Evolutionary conservation across 2,888 invertebrate genomes (phyloP), one percentile per base, ranked within the genome.

Genomic region (Spisula solida): DNA sequence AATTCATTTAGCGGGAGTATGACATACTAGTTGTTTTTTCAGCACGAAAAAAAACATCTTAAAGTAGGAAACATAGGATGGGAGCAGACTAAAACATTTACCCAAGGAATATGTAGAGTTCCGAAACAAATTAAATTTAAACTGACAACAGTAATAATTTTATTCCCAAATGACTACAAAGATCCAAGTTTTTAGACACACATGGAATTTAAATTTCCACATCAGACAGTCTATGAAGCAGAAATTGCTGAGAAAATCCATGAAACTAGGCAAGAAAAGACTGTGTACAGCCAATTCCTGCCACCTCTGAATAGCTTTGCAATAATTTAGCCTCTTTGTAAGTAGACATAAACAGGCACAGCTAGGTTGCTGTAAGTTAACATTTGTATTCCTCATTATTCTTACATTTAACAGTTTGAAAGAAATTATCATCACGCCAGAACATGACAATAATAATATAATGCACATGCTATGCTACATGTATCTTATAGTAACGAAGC

Each of bases 181-280:
- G 18, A 34, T 75, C 31, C 34, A 75, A 34, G 31, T 16, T 31
- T 75, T 75, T 75, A 75, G 31, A 75, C 34, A 31, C 25, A 18
- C 34, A 34, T 75, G 75, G 75, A 75, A 75, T 75, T 75, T 34
- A 75, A 75, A 75, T 75, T 75, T 75, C 16, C 14, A 16, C 75
- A 34, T 20, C 31, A 75, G 75, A 75, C 75, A 75, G 60, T 5
- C 60, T n/a, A 25, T 25, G 60, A 66, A 25, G 60, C 60, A 66
- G 60, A 66, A 25, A 66, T 66, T 66, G 60, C 60, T 25, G 60
- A 25, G 60, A 25, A 66, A 66, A 66, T 66, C 60, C 25, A 66
- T 66, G 60, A 25, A n/a, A 12, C 25, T 66, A 66, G 60, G 25
- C 60, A 0, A 66, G 25, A 66, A 2, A 51, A 66, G 60, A 25